Evolutionary conservation across 2,888 invertebrate genomes (phyloP).

Genomic region (Dicyrtoma fusca): DNA sequence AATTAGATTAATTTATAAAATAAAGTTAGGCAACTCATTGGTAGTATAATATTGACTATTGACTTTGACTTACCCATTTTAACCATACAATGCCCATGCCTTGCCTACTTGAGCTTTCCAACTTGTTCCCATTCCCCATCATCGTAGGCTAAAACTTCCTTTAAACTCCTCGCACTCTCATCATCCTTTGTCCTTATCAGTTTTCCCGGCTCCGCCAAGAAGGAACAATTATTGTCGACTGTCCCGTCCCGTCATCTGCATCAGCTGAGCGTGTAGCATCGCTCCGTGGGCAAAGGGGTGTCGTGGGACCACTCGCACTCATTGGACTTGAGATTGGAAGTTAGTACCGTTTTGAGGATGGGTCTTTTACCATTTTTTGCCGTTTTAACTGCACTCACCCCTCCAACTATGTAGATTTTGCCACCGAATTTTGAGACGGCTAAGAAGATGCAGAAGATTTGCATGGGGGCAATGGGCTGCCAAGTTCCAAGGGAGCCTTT

Average conservation of each 20-base stretch:
- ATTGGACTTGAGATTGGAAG: slow-evolving; percentile 20
- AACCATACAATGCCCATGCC: slow-evolving; percentile 70
- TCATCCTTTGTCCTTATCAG: neutral
- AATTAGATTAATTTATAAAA: too few species aligned
- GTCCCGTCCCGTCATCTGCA: neutral
- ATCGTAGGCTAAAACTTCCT: slow-evolving; percentile 64
- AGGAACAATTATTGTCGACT: slow-evolving; percentile 25
- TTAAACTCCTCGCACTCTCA: slow-evolving; percentile 14
- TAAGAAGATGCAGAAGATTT: slow-evolving; percentile 18
- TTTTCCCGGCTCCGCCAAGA: slow-evolving; percentile 31
- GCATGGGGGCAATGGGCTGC: slow-evolving; percentile 8
- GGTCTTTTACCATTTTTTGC: neutral
- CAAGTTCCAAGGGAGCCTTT: slow-evolving; percentile 9
- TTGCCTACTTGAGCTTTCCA: slow-evolving; percentile 68
- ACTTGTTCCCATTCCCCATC: slow-evolving; percentile 67
- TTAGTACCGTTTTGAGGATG: slow-evolving; percentile 1
- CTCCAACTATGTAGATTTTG: slow-evolving; percentile 31
- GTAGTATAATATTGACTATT: too few species aligned
- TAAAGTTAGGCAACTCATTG: too few species aligned
- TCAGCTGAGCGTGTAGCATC: slow-evolving; percentile 11
- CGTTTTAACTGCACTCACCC: neutral
- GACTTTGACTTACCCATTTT: slow-evolving; percentile 69
- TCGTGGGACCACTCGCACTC: slow-evolving; percentile 22
- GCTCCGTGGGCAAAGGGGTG: neutral
- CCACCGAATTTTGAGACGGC: slow-evolving; percentile 17